phyloP scores from a whole-genome alignment of 2,888 invertebrate genomes.

The Nemotelus pantherinus region DNA sequence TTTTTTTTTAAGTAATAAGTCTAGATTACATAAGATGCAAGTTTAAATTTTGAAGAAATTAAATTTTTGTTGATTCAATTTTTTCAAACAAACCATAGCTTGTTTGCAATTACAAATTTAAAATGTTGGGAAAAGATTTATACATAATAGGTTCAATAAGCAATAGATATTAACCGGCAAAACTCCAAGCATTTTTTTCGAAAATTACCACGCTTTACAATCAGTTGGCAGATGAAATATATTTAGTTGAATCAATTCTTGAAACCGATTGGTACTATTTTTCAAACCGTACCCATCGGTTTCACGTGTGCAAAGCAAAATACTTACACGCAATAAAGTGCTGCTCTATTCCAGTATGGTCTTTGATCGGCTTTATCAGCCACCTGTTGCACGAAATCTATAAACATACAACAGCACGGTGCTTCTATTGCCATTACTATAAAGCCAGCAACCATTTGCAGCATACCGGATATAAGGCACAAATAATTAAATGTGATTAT shows the following conservation, averaged over 20 bases:
- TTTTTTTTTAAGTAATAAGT: neutral
- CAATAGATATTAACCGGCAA: too few species aligned
- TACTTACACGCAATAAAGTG: conserved; percentile 84
- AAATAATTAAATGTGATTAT: conserved; percentile 71
- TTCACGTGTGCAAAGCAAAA: neutral
- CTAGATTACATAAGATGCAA: neutral
- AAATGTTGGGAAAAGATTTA: too few species aligned
- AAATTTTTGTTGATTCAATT: too few species aligned
- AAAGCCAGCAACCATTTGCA: conserved; percentile 91
- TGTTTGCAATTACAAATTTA: too few species aligned
- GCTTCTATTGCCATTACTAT: conserved; percentile 90
- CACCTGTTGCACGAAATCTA: conserved; percentile 90
- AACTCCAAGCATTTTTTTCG: too few species aligned
- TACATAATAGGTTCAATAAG: too few species aligned
- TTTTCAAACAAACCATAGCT: too few species aligned
- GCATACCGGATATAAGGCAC: conserved; percentile 81
- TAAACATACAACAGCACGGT: conserved; percentile 96
- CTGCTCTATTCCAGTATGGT: conserved; percentile 91
- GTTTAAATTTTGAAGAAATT: neutral
- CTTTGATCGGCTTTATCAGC: conserved; percentile 84
- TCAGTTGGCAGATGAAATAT: too few species aligned
- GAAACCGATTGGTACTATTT: neutral
- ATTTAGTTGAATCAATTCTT: too few species aligned
- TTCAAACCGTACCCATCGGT: neutral
- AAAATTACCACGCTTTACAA: too few species aligned